These are phyloP conservation scores for Trissolcus basalis DNA, from an alignment of 1,140 invertebrate species.

Conservation along the genomic window DNA sequence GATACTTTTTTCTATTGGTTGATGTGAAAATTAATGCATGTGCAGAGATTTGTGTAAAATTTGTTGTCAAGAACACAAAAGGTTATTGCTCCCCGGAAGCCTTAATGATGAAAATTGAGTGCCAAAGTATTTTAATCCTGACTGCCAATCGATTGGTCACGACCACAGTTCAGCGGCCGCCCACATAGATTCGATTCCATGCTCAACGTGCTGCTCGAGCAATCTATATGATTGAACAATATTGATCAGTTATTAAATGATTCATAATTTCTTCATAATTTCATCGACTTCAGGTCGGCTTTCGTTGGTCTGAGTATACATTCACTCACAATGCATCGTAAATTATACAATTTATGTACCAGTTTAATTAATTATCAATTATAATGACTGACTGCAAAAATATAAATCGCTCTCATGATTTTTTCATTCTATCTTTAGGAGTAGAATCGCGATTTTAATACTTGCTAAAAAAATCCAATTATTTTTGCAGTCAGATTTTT, in stretches of 20 bases:
- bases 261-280: constrained; percentile 58
- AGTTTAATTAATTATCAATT: constrained; percentile 9
- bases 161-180: constrained; percentile 61
- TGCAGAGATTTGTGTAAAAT: not conserved
- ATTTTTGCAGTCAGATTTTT: too few relatives aligned
- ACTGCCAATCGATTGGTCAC: constrained; percentile 65
- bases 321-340: constrained; percentile 10
- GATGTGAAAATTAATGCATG: not conserved
- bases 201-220: constrained; percentile 40
- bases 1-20: too few relatives aligned
- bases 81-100: constrained; percentile 51
- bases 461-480: too few relatives aligned
- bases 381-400: not conserved
- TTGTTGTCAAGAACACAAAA: constrained; percentile 3
- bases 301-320: constrained; percentile 8
- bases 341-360: constrained; percentile 1
- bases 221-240: constrained; percentile 58
- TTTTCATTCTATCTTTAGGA: too few relatives aligned
- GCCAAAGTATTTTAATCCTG: constrained; percentile 67
- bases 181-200: constrained; percentile 59
- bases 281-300: constrained; percentile 33
- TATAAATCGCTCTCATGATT: too few relatives aligned
- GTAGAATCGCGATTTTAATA: too few relatives aligned
- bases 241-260: constrained; percentile 56
- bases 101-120: constrained; percentile 65